Evolutionary conservation across 1,140 invertebrate genomes (phyloP), one percentile per base, ranked within the genome.

Genomic region (Ceratina japonica): DNA sequence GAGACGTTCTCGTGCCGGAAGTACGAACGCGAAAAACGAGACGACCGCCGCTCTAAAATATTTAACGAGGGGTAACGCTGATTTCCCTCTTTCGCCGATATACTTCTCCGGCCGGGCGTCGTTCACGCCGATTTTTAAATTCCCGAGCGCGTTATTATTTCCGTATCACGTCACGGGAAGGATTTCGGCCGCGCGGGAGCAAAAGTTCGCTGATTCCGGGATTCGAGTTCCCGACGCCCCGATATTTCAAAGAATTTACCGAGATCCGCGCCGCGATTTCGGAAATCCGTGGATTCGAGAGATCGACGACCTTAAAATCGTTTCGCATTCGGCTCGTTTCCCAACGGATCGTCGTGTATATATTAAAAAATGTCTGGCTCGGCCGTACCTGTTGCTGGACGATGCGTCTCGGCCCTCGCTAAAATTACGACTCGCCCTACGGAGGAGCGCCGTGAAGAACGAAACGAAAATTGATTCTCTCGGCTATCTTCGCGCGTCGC

Each of bases 331-430:
- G 8, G 16, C 24, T 20, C 68, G 52, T 58, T 58, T 22, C 16
- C 7, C 61, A n/a, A 8, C 22, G 5, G 5, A 44, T 44, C 37
- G 10, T 44, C n/a, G 10, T 10, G 10, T 44, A 44, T 44, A 44
- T 10, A 44, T 44, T 8, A 44, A 44, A 44, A 44, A 44, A 44
- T 44, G 37, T 44, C 37, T 10, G 5, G 37, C 10, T 8, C 10
- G 5, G 2, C 10, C 37, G 37, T 80, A 84, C 82, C 82, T 84
- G 82, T 84, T 84, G 82, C 82, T 82, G 72, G 79, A 81, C 81
- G 73, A 76, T 2, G 59, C 72, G 61, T 59, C 69, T 75, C 54
- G 58, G 54, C 52, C 52, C 20, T 62, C 56, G 58, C 44, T 54
- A 68, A 69, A 70, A 72, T 81, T 75, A 72, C 81, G 62, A 83